Base-by-base conservation (phyloP, 2,888 invertebrate genomes). In the Lithodes maja region DNA sequence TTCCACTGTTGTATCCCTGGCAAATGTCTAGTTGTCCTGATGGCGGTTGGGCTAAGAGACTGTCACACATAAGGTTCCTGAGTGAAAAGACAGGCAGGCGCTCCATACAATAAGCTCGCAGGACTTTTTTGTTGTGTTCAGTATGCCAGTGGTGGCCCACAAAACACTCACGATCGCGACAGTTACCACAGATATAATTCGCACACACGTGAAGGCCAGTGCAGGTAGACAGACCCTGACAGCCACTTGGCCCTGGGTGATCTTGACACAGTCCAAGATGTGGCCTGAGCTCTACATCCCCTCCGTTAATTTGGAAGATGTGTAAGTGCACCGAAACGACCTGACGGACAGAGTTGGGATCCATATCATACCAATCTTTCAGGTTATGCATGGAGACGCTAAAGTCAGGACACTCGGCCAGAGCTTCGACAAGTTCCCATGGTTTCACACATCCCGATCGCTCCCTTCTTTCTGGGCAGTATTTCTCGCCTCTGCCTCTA, bases 61-160 rank as follows among this genome's bases (percentile, higher is more conserved):
- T 71, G 15, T 78, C 33, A 9, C 68, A 54, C 49, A 90, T 33
- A 2, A 90, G 75, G 33, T 33, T 77, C 9, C 49, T 75, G 7
- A 90, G 49, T 7, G 53, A 33, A 3, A 54, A 33, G 61, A 49
- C 15, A n/a, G 61, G 61, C 69, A 90, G 68, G 53, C 68, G 68
- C 9, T 80, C 83, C 52, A 90, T 49, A 9, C 61, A 80, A 74
- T 79, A 90, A 7, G 7, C n/a, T n/a, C 33, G 61, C n/a, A 90
- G 75, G 53, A 87, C 49, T 1, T 12, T 15, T 54, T 83, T 90
- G 74, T 90, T 90, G 80, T 90, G 90, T 3, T 90, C 81, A 55
- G 90, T 87, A n/a, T 12, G 81, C 83, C 83, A 80, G n/a, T 49
- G 79, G 68, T 90, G 90, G 3, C 90, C 90, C 17, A 78, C 33